These are phyloP conservation scores for Neostethus bicornis DNA, from an alignment of 2,797 vertebrate species.

Conservation along the genomic window DNA sequence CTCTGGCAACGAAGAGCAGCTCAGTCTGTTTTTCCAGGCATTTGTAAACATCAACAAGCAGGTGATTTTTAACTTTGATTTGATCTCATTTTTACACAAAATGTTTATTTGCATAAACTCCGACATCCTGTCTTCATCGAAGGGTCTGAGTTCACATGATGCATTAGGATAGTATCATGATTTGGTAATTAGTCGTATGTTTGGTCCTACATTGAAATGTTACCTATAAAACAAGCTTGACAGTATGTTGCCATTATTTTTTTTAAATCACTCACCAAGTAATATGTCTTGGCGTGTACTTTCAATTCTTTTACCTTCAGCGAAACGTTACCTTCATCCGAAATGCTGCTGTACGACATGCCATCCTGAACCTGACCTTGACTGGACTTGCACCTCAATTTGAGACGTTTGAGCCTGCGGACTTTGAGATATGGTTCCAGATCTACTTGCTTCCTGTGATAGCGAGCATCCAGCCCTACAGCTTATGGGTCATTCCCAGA, in stretches of 20 bases:
- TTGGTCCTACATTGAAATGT: too few species aligned
- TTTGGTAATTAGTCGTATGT: too few species aligned
- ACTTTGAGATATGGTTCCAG: constrained; percentile 54
- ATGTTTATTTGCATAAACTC: too few species aligned
- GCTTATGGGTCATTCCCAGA: constrained; percentile 39
- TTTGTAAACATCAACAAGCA: constrained; percentile 16
- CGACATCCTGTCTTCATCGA: too few species aligned
- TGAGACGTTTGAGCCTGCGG: constrained; percentile 22
- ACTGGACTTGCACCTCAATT: constrained; percentile 33
- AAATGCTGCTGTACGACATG: constrained; percentile 40
- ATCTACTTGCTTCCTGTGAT: constrained; percentile 37
- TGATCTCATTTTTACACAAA: background rate
- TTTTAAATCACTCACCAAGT: too few species aligned
- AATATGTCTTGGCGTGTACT: too few species aligned
- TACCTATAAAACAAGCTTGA: too few species aligned
- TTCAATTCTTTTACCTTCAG: constrained; percentile 18
- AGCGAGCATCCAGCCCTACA: constrained; percentile 42
- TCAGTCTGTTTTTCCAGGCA: constrained; percentile 31
- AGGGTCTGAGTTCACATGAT: too few species aligned
- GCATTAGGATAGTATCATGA: too few species aligned
- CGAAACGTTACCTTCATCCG: constrained; percentile 29
- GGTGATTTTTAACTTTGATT: constrained; percentile 22
- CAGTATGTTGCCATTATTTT: too few species aligned
- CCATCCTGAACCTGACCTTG: constrained; percentile 57
- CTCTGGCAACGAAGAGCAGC: constrained; percentile 3